phyloP scores from a whole-genome alignment of 2,113 vertebrate species.

The Halcyon senegalensis region DNA sequence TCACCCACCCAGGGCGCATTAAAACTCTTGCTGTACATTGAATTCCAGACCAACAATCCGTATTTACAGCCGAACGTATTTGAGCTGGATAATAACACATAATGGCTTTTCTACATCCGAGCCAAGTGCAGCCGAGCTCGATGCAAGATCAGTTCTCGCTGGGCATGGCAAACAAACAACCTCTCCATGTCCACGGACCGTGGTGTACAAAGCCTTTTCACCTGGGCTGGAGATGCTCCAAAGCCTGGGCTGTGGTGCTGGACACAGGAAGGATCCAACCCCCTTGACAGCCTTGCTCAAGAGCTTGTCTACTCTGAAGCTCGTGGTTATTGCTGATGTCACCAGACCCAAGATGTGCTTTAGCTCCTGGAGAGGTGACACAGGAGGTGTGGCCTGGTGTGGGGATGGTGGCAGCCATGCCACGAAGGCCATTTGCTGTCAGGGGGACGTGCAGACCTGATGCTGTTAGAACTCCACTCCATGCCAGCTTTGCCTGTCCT shows the following conservation, averaged over 20 bases:
- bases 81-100: neutral
- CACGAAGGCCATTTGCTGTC: neutral
- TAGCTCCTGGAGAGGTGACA: neutral
- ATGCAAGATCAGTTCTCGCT: neutral
- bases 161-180: neutral
- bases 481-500: neutral
- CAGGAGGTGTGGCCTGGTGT: neutral
- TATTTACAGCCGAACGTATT: neutral
- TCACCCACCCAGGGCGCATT: neutral
- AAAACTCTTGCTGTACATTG: neutral
- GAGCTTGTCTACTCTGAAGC: accelerated
- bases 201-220: neutral
- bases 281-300: neutral
- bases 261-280: neutral
- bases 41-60: neutral
- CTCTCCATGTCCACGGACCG: neutral
- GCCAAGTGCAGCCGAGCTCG: neutral
- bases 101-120: neutral
- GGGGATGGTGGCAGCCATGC: neutral
- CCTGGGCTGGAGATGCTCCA: neutral
- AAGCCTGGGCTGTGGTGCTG: neutral
- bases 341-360: neutral
- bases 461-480: neutral
- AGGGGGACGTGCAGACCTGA: neutral
- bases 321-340: neutral